phyloP scores from a whole-genome alignment of 2,888 invertebrate species.

The Melanostoma scalare region DNA sequence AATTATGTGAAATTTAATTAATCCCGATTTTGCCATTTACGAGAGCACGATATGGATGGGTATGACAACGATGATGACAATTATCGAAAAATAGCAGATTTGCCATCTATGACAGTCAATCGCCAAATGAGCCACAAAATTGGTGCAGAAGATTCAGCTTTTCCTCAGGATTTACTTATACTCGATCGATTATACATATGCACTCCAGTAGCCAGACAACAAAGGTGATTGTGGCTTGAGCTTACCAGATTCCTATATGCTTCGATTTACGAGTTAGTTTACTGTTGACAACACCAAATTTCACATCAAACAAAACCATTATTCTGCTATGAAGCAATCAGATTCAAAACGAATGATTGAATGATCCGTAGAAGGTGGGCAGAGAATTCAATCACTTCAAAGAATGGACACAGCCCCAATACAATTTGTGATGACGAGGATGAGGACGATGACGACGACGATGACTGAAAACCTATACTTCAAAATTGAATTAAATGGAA shows the following conservation, averaged over 20 bases:
- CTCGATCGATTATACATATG: conserved; percentile 58
- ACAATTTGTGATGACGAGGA: conserved; percentile 9
- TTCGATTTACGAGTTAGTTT: conserved; percentile 29
- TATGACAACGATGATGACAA: conserved; percentile 45
- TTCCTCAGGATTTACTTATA: conserved; percentile 48
- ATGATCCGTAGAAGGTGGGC: conserved; percentile 54
- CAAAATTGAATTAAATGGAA: conserved; percentile 66
- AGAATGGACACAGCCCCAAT: conserved; percentile 51
- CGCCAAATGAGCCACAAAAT: conserved; percentile 70
- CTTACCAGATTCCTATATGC: neutral
- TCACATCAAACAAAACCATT: conserved; percentile 66
- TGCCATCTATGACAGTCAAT: conserved; percentile 33
- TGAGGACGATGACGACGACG: neutral
- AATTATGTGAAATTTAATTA: conserved; percentile 70
- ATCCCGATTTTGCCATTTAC: conserved; percentile 42
- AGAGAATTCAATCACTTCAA: conserved; percentile 63
- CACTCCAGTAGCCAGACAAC: conserved; percentile 32
- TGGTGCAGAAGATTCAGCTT: conserved; percentile 47
- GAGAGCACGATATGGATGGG: conserved; percentile 19
- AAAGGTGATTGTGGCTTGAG: neutral
- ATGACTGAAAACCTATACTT: conserved; percentile 42
- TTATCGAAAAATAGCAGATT: conserved; percentile 67
- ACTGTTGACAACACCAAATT: conserved; percentile 44
- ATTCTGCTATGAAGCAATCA: conserved; percentile 54
- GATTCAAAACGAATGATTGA: conserved; percentile 63